Conservation (phyloP, 2,888 invertebrate genomes). For the Tetragonisca angustula region DNA sequence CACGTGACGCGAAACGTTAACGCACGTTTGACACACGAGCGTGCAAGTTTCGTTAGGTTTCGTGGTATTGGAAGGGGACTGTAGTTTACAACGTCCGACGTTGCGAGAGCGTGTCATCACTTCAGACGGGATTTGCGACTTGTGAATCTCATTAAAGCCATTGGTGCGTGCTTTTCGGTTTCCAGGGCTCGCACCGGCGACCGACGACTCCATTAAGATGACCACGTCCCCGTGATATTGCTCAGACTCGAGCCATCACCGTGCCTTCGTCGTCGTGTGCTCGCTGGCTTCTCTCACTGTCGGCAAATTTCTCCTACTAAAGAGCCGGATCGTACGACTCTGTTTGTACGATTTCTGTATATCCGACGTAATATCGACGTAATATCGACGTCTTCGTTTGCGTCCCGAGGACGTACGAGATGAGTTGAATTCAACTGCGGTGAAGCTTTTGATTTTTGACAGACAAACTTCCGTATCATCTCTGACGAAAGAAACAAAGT, state of each 20-base stretch:
- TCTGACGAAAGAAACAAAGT: no score
- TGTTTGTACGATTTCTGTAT: background rate
- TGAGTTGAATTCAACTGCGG: no score
- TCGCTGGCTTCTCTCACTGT: slow-evolving; percentile 35
- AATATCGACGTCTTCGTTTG: background rate
- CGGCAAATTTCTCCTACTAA: slow-evolving; percentile 37
- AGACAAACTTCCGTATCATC: no score
- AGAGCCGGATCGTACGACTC: slow-evolving; percentile 15
- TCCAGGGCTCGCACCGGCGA: slow-evolving; percentile 73
- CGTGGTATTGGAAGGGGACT: slow-evolving; percentile 32
- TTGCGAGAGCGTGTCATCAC: slow-evolving; percentile 64
- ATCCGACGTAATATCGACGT: background rate
- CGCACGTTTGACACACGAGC: background rate
- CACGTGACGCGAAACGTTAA: background rate
- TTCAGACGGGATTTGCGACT: slow-evolving; percentile 74
- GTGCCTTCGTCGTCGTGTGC: slow-evolving; percentile 53
- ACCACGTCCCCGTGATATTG: slow-evolving; percentile 83
- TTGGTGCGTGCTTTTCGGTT: slow-evolving; percentile 81
- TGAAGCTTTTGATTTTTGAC: no score
- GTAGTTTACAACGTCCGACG: slow-evolving; percentile 53
- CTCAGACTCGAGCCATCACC: slow-evolving; percentile 76
- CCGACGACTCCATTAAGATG: slow-evolving; percentile 82
- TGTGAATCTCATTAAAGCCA: slow-evolving; percentile 83
- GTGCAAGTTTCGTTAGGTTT: background rate
- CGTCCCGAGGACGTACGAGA: background rate